phyloP scores from a whole-genome alignment of 2,888 invertebrate genomes.

The Athalia rosae region DNA sequence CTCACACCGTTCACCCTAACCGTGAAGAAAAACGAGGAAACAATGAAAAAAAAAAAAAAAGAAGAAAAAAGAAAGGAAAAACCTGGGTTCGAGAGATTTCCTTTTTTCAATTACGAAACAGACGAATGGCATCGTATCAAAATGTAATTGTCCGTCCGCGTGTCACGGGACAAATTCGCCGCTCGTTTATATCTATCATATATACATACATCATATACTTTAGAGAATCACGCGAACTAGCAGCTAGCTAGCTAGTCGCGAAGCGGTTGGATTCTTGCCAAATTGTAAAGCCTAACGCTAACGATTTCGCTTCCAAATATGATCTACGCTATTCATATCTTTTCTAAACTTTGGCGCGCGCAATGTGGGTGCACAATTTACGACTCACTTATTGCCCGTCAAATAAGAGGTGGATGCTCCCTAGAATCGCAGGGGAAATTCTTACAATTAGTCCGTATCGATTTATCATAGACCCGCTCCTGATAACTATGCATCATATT shows the following conservation, averaged over 20 bases:
- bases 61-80: too few relatives aligned
- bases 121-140: slow-evolving; percentile 17
- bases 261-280: too few relatives aligned
- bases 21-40: too few relatives aligned
- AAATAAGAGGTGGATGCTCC: background rate
- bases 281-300: slow-evolving; percentile 53
- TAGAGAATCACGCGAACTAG: slow-evolving; percentile 68
- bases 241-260: slow-evolving; percentile 57
- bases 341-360: background rate
- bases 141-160: slow-evolving; percentile 19
- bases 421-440: slow-evolving; percentile 6
- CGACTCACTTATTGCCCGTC: too few relatives aligned
- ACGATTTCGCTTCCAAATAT: slow-evolving; percentile 68
- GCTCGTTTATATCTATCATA: slow-evolving; percentile 38
- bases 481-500: too few relatives aligned
- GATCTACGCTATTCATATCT: slow-evolving; percentile 57
- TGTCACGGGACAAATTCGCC: slow-evolving; percentile 23
- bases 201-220: slow-evolving; percentile 64
- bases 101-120: background rate
- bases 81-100: too few relatives aligned
- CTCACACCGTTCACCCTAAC: background rate
- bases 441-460: too few relatives aligned
- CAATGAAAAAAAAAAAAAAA: too few relatives aligned
- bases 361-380: too few relatives aligned
- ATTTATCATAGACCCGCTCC: too few relatives aligned